Conservation (phyloP, 2,113 vertebrate genomes). For the Crotalus helleri region DNA sequence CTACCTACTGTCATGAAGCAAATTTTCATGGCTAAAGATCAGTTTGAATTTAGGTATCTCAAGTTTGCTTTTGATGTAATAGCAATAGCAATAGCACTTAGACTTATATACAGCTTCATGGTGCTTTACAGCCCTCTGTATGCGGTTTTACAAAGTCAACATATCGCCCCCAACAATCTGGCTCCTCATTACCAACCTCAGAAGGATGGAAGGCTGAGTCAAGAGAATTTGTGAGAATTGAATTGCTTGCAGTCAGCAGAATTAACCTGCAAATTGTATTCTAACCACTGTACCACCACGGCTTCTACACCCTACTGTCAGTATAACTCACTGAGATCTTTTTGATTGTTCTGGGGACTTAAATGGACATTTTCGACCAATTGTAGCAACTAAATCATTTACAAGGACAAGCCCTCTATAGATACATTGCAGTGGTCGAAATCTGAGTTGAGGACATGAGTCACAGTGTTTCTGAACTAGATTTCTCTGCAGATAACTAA, state of each 20-base stretch:
- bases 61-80: not conserved
- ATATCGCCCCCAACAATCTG: not conserved
- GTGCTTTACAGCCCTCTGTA: not conserved
- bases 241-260: not conserved
- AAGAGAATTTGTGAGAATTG: not conserved
- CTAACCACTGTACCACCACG: not conserved
- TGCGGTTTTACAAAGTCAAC: not conserved
- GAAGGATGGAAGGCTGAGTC: not conserved
- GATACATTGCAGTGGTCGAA: not conserved
- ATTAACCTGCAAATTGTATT: not conserved
- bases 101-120: not conserved
- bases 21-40: not conserved
- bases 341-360: not conserved
- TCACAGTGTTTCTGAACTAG: not conserved
- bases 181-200: not conserved
- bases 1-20: not conserved
- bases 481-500: not conserved
- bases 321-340: not conserved
- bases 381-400: not conserved
- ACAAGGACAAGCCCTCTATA: not conserved
- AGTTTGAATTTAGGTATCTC: not conserved
- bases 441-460: not conserved
- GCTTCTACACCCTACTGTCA: not conserved
- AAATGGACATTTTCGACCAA: not conserved
- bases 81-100: not conserved